Evolutionary conservation across 2,888 invertebrate genomes (phyloP), one percentile per base, ranked within the genome.

Genomic region (Apeira syringaria): DNA sequence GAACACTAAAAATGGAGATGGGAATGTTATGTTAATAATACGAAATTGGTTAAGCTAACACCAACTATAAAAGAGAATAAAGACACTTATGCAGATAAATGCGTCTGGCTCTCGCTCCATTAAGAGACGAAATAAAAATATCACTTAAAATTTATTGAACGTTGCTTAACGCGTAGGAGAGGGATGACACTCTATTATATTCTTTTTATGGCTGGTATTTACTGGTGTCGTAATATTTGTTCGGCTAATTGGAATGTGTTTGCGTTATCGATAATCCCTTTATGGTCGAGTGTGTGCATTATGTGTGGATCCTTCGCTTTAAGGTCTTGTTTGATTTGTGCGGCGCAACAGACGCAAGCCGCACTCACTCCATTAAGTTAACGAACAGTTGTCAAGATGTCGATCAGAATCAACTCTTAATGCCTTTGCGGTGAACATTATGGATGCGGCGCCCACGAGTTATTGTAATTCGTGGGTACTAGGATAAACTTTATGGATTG

Each of bases 351-450:
- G 80, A 82, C 73, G 77, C 71, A 68, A 70, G 66, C 61, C 66
- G 68, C 74, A 64, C 67, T 73, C 78, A 73, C 74, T 82, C 85
- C 83, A 87, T 89, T 88, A 87, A 81, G 68, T 86, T 88, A 86
- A 89, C 86, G 86, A 86, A 85, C 80, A 75, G 84, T 85, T 86
- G 87, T 87, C 87, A 78, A 86, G 84, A 86, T 80, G 87, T 87
- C 88, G 80, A 86, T 89, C 88, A 88, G 79, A 79, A 77, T 79
- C 80, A 75, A 72, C 74, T 79, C 80, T 80, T 80, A 80, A 81
- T 81, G 77, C 82, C 72, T 66, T 62, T 68, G 64, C 68, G 64
- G 58, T 57, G 76, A 60, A 68, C 83, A 71, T 75, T 86, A 85
- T 83, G 82, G 80, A 74, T 74, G 74, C 68, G 73, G 70, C 84